phyloP scores from a whole-genome alignment of 2,888 invertebrate genomes.

The Dendrolimus houi region DNA sequence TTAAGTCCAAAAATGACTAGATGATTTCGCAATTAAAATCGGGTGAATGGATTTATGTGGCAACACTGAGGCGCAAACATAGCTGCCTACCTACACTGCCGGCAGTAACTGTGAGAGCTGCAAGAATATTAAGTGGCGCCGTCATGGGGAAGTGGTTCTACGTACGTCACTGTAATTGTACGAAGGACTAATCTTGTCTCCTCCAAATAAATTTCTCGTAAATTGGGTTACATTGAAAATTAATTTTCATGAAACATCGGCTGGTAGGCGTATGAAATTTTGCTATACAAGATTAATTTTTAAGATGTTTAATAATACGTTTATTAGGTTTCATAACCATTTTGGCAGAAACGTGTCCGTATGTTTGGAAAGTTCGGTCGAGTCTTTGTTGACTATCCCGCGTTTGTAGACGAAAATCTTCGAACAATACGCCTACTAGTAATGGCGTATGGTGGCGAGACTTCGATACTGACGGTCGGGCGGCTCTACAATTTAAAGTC shows the following conservation, averaged over 20 bases:
- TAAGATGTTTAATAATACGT: background rate
- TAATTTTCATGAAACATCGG: background rate
- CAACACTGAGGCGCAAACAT: background rate
- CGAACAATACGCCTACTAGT: too few relatives aligned
- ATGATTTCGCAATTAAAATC: too few relatives aligned
- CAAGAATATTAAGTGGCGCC: slow-evolving; percentile 31
- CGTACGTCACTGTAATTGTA: slow-evolving; percentile 28
- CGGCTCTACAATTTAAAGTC: too few relatives aligned
- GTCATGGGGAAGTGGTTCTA: slow-evolving; percentile 27
- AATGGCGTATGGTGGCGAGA: too few relatives aligned
- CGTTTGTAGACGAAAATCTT: too few relatives aligned
- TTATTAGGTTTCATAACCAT: background rate
- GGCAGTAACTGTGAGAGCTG: slow-evolving; percentile 24
- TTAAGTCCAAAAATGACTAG: too few relatives aligned
- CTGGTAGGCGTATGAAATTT: background rate
- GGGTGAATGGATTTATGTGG: background rate
- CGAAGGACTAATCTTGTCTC: slow-evolving; percentile 26
- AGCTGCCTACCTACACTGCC: background rate
- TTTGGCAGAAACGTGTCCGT: too few relatives aligned
- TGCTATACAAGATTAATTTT: background rate
- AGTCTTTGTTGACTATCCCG: too few relatives aligned
- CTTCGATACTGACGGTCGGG: too few relatives aligned
- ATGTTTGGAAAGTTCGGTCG: too few relatives aligned
- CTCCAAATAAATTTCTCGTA: slow-evolving; percentile 8
- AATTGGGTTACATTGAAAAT: background rate